Percentiles rank a stretch among this genome's conserved stretches.
Evolutionary conservation across 2,888 invertebrate genomes (phyloP).

Genomic region (Ryuthela nishihirai): DNA sequence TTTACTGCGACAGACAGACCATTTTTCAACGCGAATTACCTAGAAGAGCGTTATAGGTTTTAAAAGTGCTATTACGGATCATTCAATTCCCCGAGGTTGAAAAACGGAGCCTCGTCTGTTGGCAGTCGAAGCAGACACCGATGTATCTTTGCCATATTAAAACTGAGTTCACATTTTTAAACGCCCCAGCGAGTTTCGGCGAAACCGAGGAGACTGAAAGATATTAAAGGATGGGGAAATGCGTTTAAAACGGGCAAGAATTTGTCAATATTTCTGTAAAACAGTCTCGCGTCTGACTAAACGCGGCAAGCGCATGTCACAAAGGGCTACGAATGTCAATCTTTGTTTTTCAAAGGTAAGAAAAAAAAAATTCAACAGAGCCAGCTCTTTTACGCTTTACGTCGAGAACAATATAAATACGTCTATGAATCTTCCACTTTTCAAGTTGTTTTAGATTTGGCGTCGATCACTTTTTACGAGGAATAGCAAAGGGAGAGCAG

Average conservation of each 20-base stretch:
- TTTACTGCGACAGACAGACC: conserved; percentile 11
- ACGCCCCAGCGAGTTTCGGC: no score
- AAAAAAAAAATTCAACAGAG: background rate
- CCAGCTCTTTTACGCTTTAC: background rate
- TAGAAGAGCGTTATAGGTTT: conserved; percentile 10
- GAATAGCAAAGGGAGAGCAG: no score
- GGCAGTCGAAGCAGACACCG: background rate
- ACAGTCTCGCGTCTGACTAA: no score
- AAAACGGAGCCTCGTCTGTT: conserved; percentile 6
- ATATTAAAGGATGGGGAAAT: no score
- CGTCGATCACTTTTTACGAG: conserved; percentile 17
- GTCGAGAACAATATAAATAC: background rate
- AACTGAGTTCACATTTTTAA: conserved; percentile 5
- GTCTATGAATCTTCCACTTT: conserved; percentile 18
- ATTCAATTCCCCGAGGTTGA: conserved; percentile 14
- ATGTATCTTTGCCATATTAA: conserved; percentile 2
- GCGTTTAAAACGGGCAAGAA: no score
- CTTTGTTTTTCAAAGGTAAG: background rate
- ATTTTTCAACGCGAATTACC: conserved; percentile 28
- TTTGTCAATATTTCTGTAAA: conserved; percentile 7
- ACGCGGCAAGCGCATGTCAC: background rate
- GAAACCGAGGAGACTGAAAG: no score
- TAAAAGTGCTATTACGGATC: conserved; percentile 25
- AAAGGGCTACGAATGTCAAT: conserved; percentile 1
- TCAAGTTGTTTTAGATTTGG: conserved; percentile 10